Evolutionary conservation across 2,797 vertebrate genomes (phyloP).

Genomic region (Aphelocoma californica): DNA sequence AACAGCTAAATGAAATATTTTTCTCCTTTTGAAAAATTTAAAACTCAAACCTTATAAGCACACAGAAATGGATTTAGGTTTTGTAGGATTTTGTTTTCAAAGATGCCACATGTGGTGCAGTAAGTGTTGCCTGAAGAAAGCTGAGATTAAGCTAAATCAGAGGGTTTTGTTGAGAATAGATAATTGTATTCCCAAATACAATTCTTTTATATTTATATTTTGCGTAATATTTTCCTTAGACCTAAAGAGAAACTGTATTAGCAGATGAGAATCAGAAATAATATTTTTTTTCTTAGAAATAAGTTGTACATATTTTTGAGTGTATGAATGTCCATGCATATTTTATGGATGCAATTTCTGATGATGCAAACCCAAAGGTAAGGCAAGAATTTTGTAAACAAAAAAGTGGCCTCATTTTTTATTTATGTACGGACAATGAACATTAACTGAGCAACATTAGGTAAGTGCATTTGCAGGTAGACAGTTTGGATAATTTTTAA

Average conservation of each 20-base stretch:
- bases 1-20: background rate
- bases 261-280: background rate
- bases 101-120: background rate
- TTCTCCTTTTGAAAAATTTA: background rate
- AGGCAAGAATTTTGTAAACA: background rate
- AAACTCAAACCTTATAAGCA: background rate
- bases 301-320: background rate
- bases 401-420: background rate
- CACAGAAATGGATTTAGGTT: background rate
- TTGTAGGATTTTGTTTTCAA: conserved; percentile 6
- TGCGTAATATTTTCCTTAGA: background rate
- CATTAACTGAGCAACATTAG: background rate
- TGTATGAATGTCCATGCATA: background rate
- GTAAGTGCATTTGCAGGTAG: background rate
- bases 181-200: background rate
- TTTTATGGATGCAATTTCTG: background rate
- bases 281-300: background rate
- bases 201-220: background rate
- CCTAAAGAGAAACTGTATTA: background rate
- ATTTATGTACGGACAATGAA: background rate
- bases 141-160: background rate
- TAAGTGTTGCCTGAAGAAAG: background rate
- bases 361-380: background rate
- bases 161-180: background rate
- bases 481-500: background rate